Evolutionary conservation across 2,797 vertebrate species (phyloP).

Genomic region (Scolopax rusticola): DNA sequence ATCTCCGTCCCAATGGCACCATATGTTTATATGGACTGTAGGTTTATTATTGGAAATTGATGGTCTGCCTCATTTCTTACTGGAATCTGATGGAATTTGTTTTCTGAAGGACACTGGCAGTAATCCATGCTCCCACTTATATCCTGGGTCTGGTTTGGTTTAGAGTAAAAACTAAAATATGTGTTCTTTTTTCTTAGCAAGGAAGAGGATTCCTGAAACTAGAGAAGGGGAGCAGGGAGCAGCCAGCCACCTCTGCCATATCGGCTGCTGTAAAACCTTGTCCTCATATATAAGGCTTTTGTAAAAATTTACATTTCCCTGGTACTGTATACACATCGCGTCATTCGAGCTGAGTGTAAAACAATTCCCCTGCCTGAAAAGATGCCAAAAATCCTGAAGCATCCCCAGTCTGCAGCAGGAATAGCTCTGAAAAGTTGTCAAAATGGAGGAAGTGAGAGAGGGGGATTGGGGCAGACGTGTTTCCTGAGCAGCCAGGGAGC

Average conservation of each 20-base stretch:
- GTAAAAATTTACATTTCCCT: conserved; percentile 11
- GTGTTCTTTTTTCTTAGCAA: neutral
- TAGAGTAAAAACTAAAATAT: neutral
- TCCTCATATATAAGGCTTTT: neutral
- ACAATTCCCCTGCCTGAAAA: neutral
- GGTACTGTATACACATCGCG: neutral
- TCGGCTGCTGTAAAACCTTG: neutral
- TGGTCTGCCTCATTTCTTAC: conserved; percentile 27
- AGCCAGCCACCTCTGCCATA: neutral
- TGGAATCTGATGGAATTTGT: conserved; percentile 3
- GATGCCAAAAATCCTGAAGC: conserved; percentile 37
- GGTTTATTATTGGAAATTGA: conserved; percentile 46
- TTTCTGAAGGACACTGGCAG: neutral
- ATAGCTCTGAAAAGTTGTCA: conserved; percentile 13
- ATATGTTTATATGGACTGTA: conserved; percentile 3
- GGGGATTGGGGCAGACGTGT: fast-evolving
- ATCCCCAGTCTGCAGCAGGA: neutral
- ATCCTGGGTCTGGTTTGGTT: conserved; percentile 37
- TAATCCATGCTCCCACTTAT: neutral
- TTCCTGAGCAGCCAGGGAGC: neutral
- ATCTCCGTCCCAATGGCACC: neutral
- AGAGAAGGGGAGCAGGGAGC: neutral
- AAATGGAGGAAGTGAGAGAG: neutral
- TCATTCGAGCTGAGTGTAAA: neutral
- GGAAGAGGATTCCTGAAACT: neutral